Conservation (phyloP, 1,140 invertebrate species). For the Zaprionus inermis region DNA sequence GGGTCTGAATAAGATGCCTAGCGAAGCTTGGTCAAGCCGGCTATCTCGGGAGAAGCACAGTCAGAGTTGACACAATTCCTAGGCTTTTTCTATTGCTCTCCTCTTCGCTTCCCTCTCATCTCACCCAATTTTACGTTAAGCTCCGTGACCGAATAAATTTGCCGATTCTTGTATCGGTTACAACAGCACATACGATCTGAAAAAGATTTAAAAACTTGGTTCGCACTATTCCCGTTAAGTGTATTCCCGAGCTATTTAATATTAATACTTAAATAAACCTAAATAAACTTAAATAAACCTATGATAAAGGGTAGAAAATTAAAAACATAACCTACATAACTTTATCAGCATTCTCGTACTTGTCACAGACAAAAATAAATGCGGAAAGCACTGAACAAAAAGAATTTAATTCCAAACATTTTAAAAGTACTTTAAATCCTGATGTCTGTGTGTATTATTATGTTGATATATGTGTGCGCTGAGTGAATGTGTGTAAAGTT, state of each 20-base stretch:
- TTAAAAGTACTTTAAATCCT: slow-evolving; percentile 71
- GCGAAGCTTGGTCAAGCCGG: neutral
- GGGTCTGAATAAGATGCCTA: neutral
- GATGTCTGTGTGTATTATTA: slow-evolving; percentile 28
- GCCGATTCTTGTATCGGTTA: slow-evolving; percentile 54
- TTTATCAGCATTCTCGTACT: slow-evolving; percentile 74
- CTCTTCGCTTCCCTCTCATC: neutral
- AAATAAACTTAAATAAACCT: too few relatives aligned
- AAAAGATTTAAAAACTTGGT: neutral
- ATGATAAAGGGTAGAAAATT: neutral
- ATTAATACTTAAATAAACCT: too few relatives aligned
- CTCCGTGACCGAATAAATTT: slow-evolving; percentile 63
- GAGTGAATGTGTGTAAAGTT: slow-evolving; percentile 59
- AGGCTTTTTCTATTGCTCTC: slow-evolving; percentile 12
- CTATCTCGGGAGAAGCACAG: neutral
- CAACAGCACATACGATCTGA: slow-evolving; percentile 26
- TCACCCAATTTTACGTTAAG: slow-evolving; percentile 34
- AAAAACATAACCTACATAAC: slow-evolving; percentile 31
- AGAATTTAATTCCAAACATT: slow-evolving; percentile 73
- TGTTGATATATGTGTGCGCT: slow-evolving; percentile 6
- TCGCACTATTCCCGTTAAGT: neutral
- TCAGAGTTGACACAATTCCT: slow-evolving; percentile 1
- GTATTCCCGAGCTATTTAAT: too few relatives aligned
- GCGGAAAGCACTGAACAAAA: slow-evolving; percentile 51
- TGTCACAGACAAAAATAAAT: slow-evolving; percentile 57